phyloP scores from a whole-genome alignment of 2,797 vertebrate species.

The Enoplosus armatus region DNA sequence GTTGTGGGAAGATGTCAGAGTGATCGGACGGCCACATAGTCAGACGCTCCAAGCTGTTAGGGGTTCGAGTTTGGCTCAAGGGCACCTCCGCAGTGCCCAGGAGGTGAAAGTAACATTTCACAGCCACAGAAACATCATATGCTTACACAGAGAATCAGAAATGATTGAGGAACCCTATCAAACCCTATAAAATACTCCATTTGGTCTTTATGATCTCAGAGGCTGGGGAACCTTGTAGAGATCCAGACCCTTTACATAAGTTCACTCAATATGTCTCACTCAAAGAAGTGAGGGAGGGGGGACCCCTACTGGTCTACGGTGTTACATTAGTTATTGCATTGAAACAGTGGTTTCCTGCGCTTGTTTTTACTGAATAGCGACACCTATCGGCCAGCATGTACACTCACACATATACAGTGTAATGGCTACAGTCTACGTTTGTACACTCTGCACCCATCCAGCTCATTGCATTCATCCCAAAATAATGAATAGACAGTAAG shows the following conservation, averaged over 20 bases:
- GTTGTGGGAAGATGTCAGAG: no score
- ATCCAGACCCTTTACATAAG: neutral
- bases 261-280: neutral
- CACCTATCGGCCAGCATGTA: neutral
- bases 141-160: no score
- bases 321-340: slow-evolving; percentile 10
- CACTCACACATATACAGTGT: neutral
- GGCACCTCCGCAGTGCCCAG: no score
- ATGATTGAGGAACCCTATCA: no score
- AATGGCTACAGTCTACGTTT: neutral
- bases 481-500: neutral
- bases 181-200: no score
- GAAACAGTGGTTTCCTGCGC: neutral
- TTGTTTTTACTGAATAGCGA: neutral
- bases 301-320: slow-evolving; percentile 45
- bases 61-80: no score
- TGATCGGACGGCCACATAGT: no score
- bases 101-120: no score
- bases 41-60: no score
- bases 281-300: neutral
- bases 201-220: neutral
- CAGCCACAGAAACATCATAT: no score
- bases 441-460: neutral
- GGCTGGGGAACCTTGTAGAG: no score
- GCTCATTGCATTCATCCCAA: neutral